phyloP scores from a whole-genome alignment of 1,140 invertebrate species.

The Andricus grossulariae region DNA sequence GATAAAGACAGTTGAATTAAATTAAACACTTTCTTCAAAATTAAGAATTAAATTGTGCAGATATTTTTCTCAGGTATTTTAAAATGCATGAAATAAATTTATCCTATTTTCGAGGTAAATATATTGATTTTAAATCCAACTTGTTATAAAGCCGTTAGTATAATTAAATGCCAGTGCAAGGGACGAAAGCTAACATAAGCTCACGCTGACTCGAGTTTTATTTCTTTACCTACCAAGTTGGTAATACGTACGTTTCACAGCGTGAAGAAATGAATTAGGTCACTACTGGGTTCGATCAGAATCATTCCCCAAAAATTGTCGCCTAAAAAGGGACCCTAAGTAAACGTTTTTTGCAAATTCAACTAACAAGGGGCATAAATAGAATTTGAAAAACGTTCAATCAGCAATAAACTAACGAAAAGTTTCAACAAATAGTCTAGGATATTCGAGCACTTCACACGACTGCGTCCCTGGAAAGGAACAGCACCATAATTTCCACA shows the following conservation, averaged over 20 bases:
- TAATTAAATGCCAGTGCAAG: neutral
- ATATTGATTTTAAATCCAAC: neutral
- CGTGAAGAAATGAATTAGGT: conserved; percentile 7
- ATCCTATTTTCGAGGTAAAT: neutral
- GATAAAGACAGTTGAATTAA: neutral
- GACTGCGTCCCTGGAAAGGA: conserved; percentile 15
- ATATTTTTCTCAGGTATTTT: neutral
- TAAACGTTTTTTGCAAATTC: neutral
- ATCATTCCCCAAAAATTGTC: conserved; percentile 10
- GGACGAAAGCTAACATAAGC: conserved; percentile 3
- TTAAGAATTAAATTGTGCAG: conserved; percentile 16
- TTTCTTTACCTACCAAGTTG: neutral
- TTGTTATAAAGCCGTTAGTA: neutral
- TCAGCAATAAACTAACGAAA: conserved; percentile 30
- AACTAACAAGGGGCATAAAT: conserved; percentile 24
- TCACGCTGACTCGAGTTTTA: conserved; percentile 1
- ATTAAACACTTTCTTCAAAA: neutral
- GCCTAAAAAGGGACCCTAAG: neutral
- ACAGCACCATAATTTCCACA: conserved; percentile 2
- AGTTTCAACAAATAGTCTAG: conserved; percentile 34
- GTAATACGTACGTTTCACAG: neutral
- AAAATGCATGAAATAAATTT: conserved; percentile 15
- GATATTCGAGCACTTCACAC: conserved; percentile 20
- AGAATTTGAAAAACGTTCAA: conserved; percentile 23
- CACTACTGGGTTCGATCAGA: conserved; percentile 19